Base-by-base conservation (phyloP, 1,140 invertebrate genomes). In the Oncopodura yosiiana region DNA sequence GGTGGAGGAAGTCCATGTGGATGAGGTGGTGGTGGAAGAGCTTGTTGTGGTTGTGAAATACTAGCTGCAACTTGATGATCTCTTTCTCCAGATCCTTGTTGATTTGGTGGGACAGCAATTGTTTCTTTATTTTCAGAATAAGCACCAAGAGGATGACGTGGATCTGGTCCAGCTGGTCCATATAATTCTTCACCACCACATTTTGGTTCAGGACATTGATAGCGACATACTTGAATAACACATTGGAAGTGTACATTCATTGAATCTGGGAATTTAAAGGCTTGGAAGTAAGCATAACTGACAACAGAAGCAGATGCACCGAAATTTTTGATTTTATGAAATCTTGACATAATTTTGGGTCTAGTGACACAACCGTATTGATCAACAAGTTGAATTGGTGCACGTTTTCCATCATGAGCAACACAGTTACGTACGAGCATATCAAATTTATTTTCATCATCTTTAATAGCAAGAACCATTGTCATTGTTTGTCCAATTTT, bases 161-260 rank as follows among this genome's bases (percentile, higher is more conserved):
- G 38, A 24, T 39, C 50, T 9, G 50, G 55, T 49, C 78, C 70
- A 36, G 81, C 80, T 21, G 78, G 77, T 23, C 82, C 83, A 51
- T 86, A 87, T 60, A 83, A 80, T 19, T 78, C 79, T 37, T 76
- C 75, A 61, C 71, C 77, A 11, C 80, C 82, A 68, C 86, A 91
- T 71, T 89, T 88, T 1, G 87, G 88, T 64, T 92, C 88, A 1
- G 89, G 89, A 67, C 90, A 94, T 67, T 92, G 87, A 70, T 90
- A 88, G 53, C 89, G 78, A 64, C 90, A 94, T 2, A 94, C 89
- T 75, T 94, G 90, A 62, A 94, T 94, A 2, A 92, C 87, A 68
- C 90, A 94, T 70, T 94, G 91, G 82, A 94, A 94, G 76, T 93
- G 90, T 2, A 94, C 89, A 67, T 94, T 92, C 90, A 94, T 94